Conservation (phyloP, 1,140 invertebrate species). For the Zaprionus inermis region DNA sequence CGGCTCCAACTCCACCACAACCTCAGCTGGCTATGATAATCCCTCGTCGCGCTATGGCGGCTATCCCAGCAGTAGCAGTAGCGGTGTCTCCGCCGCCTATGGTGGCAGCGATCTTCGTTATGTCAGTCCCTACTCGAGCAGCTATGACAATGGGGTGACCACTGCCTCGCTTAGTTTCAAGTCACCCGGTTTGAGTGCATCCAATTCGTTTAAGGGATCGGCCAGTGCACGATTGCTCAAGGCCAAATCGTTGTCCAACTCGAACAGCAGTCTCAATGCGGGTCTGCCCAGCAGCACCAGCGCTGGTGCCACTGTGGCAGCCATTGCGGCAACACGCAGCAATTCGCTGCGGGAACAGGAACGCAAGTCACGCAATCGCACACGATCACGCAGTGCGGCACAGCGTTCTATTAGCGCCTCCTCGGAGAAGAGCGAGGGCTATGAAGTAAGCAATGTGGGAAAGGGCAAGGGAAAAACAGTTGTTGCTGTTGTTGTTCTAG, state of each 20-base stretch:
- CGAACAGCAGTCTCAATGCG: constrained; percentile 73
- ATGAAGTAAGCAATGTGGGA: constrained; percentile 86
- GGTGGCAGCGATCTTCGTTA: constrained; percentile 74
- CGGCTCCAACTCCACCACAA: constrained; percentile 37
- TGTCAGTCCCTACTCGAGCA: constrained; percentile 78
- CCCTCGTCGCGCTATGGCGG: constrained; percentile 59
- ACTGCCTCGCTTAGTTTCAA: constrained; percentile 80
- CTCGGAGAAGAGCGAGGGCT: constrained; percentile 87
- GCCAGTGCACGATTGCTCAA: constrained; percentile 60
- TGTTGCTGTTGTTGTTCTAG: constrained; percentile 32
- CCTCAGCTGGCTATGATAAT: constrained; percentile 64
- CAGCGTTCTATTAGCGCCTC: constrained; percentile 80
- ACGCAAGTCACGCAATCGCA: constrained; percentile 79
- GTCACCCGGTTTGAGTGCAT: constrained; percentile 58
- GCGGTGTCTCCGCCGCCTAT: constrained; percentile 49
- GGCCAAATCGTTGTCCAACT: constrained; percentile 68
- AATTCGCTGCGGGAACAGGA: constrained; percentile 83
- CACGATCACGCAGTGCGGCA: constrained; percentile 73
- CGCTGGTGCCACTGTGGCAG: constrained; percentile 66
- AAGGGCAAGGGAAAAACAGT: background rate
- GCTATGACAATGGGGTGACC: constrained; percentile 83
- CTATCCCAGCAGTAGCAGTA: constrained; percentile 45
- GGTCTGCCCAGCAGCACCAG: constrained; percentile 19
- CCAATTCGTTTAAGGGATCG: constrained; percentile 70
- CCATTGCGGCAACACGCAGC: constrained; percentile 74